Base-by-base conservation (phyloP, 2,797 vertebrate genomes). In the Cyprinodon diabolis region DNA sequence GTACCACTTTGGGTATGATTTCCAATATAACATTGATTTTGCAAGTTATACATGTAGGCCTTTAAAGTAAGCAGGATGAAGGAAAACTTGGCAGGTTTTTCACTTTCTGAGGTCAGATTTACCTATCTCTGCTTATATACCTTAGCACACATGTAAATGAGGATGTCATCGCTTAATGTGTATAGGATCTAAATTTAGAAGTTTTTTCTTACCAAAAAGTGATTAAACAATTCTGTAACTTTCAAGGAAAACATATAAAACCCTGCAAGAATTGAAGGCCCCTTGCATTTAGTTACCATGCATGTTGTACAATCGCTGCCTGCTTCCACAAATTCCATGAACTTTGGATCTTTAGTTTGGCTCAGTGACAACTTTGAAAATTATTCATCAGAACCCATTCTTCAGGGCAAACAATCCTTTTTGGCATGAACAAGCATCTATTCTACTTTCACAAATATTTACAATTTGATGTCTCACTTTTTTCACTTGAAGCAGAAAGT, bases 321-420 rank as follows among this genome's bases (percentile, higher is more conserved):
- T 40, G 45, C 40, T 45, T 66, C 43, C 62, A 25, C n/a, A 0
- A 66, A 45, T 66, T 47, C 62, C n/a, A 21, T 66, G 62, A 47
- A 66, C 62, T 45, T 66, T 66, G 62, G 40, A 66, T 45, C 62
- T 66, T 66, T 45, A 47, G 62, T 47, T 66, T 66, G 43, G 62
- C 62, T n/a, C 21, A 23, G 40, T 15, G n/a, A 66, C 40, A 66
- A n/a, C 62, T 66, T 66, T 66, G 62, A 66, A 47, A 65, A 66
- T 35, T 65, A 47, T 47, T 66, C 23, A 45, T 66, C 62, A 66
- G 62, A 66, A 6, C n/a, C 43, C 21, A 23, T 66, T 66, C 43
- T 45, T 23, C 62, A 23, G 40, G 12, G 4, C 35, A 62, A 62
- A 40, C 37, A 43, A 21, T 47, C 40, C 12, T 65, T 65, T 47